Evolutionary conservation across 2,888 invertebrate species (phyloP), one percentile per base, ranked within the genome.

Genomic region (Cheilosia variabilis): DNA sequence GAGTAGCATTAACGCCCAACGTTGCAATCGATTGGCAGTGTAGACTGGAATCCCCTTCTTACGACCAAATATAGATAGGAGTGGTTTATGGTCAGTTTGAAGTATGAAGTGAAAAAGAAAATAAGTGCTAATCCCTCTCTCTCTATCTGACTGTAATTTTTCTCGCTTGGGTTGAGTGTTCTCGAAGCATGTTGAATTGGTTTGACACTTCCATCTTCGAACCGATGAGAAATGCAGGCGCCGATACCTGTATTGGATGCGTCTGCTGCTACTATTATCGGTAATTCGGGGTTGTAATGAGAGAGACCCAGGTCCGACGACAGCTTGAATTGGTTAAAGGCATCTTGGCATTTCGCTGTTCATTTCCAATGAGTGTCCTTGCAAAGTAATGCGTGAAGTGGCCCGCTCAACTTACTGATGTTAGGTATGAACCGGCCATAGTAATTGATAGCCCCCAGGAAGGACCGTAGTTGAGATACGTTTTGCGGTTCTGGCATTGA

Each of bases 101-200:
- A 91, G 82, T 5, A 77, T 88, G 83, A 91, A 92, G 17, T 89
- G 82, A 7, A 88, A 81, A 90, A 91, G 87, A 88, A 90, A 34
- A 89, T 79, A 43, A 90, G 62, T 52, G 89, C 89, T 10, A 90
- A 87, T 52, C 89, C 91, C 87, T 91, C 90, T 83, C 89, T 88
- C 65, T 91, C 89, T 4, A 90, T 88, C 81, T 91, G 90, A 15
- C 89, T 87, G 82, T 91, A 91, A 22, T 89, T 88, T 52, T 87
- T 81, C 80, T 92, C 90, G 7, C 90, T 78, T 45, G 31, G 50
- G n/a, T 88, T 89, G 19, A 92, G 79, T 4, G 89, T 87, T 72
- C 89, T 79, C 31, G 90, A 89, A 9, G 90, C 89, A 87, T 88
- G 89, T 17, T 50, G 47, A 1, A 50, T 24, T 5, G 52, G 15